Evolutionary conservation across 2,797 vertebrate genomes (phyloP), one percentile per base, ranked within the genome.

Genomic region (Vireo griseus): DNA sequence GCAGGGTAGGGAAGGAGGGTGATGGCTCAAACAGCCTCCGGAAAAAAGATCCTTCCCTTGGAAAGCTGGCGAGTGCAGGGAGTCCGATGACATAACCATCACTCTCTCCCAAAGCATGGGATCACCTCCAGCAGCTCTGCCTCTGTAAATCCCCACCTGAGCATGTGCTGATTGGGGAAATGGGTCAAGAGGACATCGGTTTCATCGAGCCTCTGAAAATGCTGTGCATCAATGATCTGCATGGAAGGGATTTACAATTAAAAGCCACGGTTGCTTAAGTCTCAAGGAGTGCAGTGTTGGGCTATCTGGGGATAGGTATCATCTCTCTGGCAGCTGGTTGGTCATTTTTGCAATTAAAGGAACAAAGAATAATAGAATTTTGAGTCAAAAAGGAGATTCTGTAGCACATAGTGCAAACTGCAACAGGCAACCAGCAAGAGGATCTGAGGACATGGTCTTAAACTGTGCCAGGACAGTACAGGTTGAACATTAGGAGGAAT

Each of bases 171-270:
- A 1, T 12, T 0, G 1, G 40, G 21, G 39, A 26, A 31, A 24
- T 7, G 0, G 0, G 3, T 15, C 61, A 40, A 29, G 47, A 48
- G 57, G 9, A 13, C 33, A 26, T 6, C 6, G 0, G 4, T 13
- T 14, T 20, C 21, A 22, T 3, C 2, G 16, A 54, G 57, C 39
- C 48, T 48, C 35, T 26, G 59, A 39, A 47, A 87, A 37, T 2
- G n/a, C 39, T 31, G 21, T 1, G 5, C 26, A 21, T 29, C 51
- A 2, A 1, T 9, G 25, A 17, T 14, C 13, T 16, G 5, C n/a
- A 6, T 0, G 16, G 33, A 28, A 22, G 22, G 8, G 15, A 18
- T 22, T 86, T 17, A 16, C 33, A 10, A 39, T 42, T 11, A 16
- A 24, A 59, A n/a, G 15, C 31, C 6, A 29, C 22, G 11, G 5